Base-by-base conservation (phyloP, 1,140 invertebrate species). In the Drosophila oshimai region DNA sequence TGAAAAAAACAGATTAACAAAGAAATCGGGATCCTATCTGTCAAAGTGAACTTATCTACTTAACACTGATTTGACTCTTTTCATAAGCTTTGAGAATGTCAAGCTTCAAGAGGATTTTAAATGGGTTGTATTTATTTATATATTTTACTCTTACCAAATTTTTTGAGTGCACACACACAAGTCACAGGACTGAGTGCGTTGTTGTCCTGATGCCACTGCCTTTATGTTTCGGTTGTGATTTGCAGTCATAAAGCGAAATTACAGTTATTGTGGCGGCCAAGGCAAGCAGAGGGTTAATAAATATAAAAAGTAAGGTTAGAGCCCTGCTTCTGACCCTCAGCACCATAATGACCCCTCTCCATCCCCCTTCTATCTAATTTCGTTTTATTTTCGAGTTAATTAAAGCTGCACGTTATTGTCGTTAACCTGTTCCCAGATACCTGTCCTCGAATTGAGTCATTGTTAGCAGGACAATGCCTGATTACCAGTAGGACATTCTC, bases 241-340 rank as follows among this genome's bases (percentile, higher is more conserved):
- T 87, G 83, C 81, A 83, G 81, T 88, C 81, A 87, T 87, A 87
- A 87, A 87, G 81, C 78, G 77, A 88, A 87, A 87, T 87, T 87
- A 88, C 81, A 88, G 62, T 87, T 87, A 81, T 81, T 83, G 77
- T 83, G 86, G 80, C 53, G 53, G 61, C 51, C 64, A 75, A 54
- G 28, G 29, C 72, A 49, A 44, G 47, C 46, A 49, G 64, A 79
- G 79, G 81, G 81, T 87, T 87, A 88, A 88, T 87, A 87, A 87
- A 87, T 87, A 87, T 88, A 87, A 87, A 87, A 87, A 74, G 78
- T 73, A 76, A 68, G 70, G 80, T 67, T 71, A 58, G 65, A 42
- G 20, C 47, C 42, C 36, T 36, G 10, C 6, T 24, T 12, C 20
- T 13, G 7, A 17, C 55, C 47, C 44, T 34, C 42, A 13, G 37